A percentile compares a stretch with the other conserved stretches of the same genome.
Evolutionary conservation across 1,140 invertebrate species (phyloP).

Genomic region (Drosophila repleta): DNA sequence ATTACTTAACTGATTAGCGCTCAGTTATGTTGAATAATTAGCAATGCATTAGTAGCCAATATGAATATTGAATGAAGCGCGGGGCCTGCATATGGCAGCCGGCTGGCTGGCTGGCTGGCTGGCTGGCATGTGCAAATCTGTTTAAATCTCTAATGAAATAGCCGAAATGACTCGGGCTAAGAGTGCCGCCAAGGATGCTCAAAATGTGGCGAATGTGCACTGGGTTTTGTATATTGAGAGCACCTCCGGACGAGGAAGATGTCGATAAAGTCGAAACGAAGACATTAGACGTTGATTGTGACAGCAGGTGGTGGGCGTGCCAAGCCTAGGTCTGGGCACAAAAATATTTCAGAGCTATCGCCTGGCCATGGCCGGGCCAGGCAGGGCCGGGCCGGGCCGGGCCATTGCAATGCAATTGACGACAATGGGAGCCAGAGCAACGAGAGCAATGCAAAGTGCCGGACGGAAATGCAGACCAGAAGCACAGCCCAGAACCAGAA

Average conservation of each 20-base stretch:
- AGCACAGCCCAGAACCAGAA: constrained; percentile 23
- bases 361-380: too few relatives aligned
- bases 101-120: too few relatives aligned
- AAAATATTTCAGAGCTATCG: constrained; percentile 15
- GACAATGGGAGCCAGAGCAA: constrained; percentile 54
- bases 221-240: background rate
- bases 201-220: constrained; percentile 42
- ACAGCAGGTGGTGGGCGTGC: constrained; percentile 5
- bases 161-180: constrained; percentile 29
- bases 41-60: constrained; percentile 35
- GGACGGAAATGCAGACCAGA: constrained; percentile 66
- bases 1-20: constrained; percentile 54
- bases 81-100: too few relatives aligned
- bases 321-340: background rate
- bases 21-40: constrained; percentile 48
- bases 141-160: constrained; percentile 26
- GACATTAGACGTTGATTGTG: constrained; percentile 58
- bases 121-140: constrained; percentile 15
- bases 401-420: constrained; percentile 70
- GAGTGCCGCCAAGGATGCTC: constrained; percentile 33
- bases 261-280: constrained; percentile 25
- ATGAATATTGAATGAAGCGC: constrained; percentile 29
- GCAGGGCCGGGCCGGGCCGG: constrained; percentile 14
- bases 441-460: constrained; percentile 59
- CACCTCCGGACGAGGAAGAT: constrained; percentile 15